A percentile compares a stretch with the other conserved stretches of the same genome.
These are phyloP conservation scores for Hyaena hyaena DNA, from an alignment of 2,113 vertebrate species.

Conservation along the genomic window DNA sequence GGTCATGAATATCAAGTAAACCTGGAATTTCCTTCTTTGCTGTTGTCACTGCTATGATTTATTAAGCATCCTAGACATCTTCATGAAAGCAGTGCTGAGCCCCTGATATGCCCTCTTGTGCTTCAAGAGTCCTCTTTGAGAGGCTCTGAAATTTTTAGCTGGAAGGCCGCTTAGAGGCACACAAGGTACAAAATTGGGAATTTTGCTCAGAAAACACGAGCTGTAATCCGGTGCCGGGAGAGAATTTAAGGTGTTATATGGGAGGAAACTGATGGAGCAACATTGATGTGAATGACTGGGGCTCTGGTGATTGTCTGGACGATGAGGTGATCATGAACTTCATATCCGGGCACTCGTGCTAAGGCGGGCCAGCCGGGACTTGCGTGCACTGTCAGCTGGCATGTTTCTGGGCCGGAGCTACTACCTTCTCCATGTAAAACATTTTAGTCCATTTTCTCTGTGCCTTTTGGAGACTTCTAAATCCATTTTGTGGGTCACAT, in stretches of 20 bases:
- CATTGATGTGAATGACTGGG: not conserved
- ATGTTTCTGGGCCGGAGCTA: not conserved
- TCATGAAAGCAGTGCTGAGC: not conserved
- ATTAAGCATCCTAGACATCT: not conserved
- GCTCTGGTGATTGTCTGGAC: not conserved
- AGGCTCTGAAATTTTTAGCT: constrained; percentile 26
- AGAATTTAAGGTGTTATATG: not conserved
- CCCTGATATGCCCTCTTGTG: not conserved
- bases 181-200: not conserved
- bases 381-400: not conserved
- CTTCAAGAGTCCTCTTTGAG: not conserved
- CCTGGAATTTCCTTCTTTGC: not conserved
- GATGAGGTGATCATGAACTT: not conserved
- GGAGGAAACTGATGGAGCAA: not conserved
- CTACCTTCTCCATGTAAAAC: not conserved
- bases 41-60: constrained; percentile 10
- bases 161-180: not conserved
- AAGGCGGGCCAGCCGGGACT: not conserved
- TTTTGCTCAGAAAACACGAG: constrained; percentile 19
- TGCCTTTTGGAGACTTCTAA: not conserved
- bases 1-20: not conserved
- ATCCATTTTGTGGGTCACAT: not conserved
- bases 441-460: not conserved
- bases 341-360: not conserved
- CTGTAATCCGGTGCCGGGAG: not conserved